These are phyloP conservation scores for Phrixothrix hirtus DNA, from an alignment of 2,888 invertebrate genomes.

Conservation along the genomic window DNA sequence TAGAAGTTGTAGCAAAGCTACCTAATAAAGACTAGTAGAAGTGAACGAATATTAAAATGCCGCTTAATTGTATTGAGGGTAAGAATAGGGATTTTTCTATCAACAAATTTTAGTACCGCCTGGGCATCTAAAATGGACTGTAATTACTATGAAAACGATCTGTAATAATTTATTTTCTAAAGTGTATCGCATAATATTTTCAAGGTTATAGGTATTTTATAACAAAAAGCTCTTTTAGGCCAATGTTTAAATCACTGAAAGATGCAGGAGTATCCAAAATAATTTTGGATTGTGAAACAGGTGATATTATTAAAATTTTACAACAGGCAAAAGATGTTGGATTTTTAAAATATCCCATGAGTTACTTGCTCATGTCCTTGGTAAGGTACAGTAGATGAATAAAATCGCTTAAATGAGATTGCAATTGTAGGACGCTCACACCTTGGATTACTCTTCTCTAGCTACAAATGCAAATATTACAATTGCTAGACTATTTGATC, in stretches of 20 bases:
- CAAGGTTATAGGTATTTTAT: too few species aligned
- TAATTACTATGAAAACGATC: too few species aligned
- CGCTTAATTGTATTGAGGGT: too few species aligned
- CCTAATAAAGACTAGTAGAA: too few species aligned
- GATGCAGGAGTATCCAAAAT: constrained; percentile 73
- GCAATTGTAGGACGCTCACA: constrained; percentile 63
- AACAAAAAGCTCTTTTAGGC: constrained; percentile 54
- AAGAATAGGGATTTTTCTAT: too few species aligned
- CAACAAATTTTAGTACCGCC: too few species aligned
- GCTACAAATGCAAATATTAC: constrained; percentile 71
- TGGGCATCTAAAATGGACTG: too few species aligned
- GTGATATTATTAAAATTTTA: constrained; percentile 61
- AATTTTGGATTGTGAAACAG: constrained; percentile 73
- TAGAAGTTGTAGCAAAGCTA: too few species aligned
- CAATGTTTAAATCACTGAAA: constrained; percentile 75
- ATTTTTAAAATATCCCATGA: constrained; percentile 73
- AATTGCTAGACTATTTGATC: constrained; percentile 67
- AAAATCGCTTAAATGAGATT: background rate
- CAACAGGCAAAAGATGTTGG: constrained; percentile 80
- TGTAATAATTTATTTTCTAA: too few species aligned
- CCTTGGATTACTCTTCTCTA: constrained; percentile 63
- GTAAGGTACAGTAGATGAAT: constrained; percentile 51
- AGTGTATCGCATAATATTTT: too few species aligned
- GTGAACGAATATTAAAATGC: too few species aligned
- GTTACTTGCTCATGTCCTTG: constrained; percentile 65